Evolutionary conservation across 2,113 vertebrate genomes (phyloP).

Genomic region (Oceanites oceanicus): DNA sequence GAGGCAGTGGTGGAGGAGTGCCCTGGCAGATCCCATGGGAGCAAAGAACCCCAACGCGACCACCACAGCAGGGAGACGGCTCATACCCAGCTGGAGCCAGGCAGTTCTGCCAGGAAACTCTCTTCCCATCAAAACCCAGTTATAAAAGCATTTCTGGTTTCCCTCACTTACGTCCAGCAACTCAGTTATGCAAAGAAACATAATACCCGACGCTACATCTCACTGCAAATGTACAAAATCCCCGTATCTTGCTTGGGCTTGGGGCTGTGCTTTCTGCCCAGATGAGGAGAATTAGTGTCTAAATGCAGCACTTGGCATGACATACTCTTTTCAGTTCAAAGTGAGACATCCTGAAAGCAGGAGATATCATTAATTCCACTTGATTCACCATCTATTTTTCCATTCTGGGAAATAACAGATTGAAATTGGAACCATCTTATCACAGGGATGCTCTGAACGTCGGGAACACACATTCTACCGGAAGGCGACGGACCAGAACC

Average conservation of each 20-base stretch:
- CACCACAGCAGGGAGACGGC: not conserved
- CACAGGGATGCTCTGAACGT: not conserved
- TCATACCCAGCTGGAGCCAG: not conserved
- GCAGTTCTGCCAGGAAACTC: not conserved
- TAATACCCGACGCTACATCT: not conserved
- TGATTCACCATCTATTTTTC: not conserved
- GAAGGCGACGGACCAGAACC: not conserved
- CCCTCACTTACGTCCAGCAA: not conserved
- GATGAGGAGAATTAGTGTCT: not conserved
- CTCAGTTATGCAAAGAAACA: not conserved
- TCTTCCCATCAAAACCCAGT: not conserved
- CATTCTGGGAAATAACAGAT: not conserved
- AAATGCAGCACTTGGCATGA: not conserved
- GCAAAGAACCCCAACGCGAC: not conserved
- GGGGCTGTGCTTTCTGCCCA: not conserved
- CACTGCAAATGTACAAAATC: not conserved
- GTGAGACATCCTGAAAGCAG: not conserved
- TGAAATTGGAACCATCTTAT: not conserved
- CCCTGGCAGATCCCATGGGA: not conserved
- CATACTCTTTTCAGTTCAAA: not conserved
- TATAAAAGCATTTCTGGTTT: not conserved
- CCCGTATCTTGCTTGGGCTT: not conserved
- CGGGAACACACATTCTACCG: not conserved
- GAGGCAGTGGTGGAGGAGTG: not conserved
- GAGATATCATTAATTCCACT: not conserved